Base-by-base conservation (phyloP, 2,797 vertebrate species). In the Ptychadena robeensis region DNA sequence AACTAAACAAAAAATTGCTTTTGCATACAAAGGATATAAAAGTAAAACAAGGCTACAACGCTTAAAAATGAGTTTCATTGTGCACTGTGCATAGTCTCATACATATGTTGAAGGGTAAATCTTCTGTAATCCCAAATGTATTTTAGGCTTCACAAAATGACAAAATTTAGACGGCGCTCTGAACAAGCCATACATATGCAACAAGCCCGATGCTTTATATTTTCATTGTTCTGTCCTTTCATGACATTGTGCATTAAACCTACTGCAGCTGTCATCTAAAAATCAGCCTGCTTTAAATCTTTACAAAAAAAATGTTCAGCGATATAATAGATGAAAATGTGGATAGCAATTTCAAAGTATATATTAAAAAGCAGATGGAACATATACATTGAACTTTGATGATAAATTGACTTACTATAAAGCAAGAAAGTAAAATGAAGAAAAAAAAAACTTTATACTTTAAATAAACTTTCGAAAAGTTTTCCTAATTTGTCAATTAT, bases 131-230 rank as follows among this genome's bases (percentile, higher is more conserved):
- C 87, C 86, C 86, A 89, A 86, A 48, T 87, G 82, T 85, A 89
- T 88, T 91, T 90, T 87, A 89, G 75, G 90, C 40, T 90, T 85
- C 66, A 87, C 74, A 90, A 82, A 89, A 87, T 0, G 30, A 87
- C n/a, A 89, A 90, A 90, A 90, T 88, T 87, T 90, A 86, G 85
- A 82, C 80, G 78, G 72, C 86, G 68, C 86, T 90, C 86, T 79
- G 90, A 87, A 90, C 80, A 87, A 64, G 63, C 65, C 78, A 91
- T 90, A 89, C 88, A 91, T 91, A 92, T 90, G 88, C 86, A 92
- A 89, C 31, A 86, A 88, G 48, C 76, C 87, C 74, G 85, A 86
- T 76, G 88, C 89, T 89, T 89, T 88, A 85, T 88, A 86, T 87
- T 89, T 90, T 90, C 86, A 87, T 85, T 91, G 75, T 86, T 77